A percentile compares a stretch with the other conserved stretches of the same genome.
Evolutionary conservation across 1,140 invertebrate genomes (phyloP).

Genomic region (Tigriopus japonicus): DNA sequence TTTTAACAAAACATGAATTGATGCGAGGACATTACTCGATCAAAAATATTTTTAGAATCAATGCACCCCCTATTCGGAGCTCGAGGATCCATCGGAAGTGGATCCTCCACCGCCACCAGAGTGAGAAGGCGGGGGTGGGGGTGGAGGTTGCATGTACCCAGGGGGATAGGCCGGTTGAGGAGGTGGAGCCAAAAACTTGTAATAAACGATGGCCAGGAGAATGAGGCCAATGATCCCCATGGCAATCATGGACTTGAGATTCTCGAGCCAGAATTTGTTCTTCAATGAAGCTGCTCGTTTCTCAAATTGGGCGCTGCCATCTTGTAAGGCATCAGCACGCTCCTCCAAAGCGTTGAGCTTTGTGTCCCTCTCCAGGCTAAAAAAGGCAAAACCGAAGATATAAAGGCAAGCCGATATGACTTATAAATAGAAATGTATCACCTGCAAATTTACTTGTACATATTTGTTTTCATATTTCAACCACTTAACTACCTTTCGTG

Average conservation of each 20-base stretch:
- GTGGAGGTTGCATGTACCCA: background rate
- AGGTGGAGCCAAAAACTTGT: slow-evolving; percentile 10
- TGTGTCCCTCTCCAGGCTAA: slow-evolving; percentile 7
- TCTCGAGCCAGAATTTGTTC: slow-evolving; percentile 15
- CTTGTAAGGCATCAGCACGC: slow-evolving; percentile 63
- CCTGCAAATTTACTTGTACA: too few species aligned
- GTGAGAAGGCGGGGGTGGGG: slow-evolving; percentile 1
- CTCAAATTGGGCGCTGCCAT: slow-evolving; percentile 93
- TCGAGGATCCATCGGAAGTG: background rate
- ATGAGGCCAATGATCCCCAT: slow-evolving; percentile 8
- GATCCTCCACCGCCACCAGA: background rate
- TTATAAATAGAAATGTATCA: too few species aligned
- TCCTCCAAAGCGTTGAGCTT: slow-evolving; percentile 11
- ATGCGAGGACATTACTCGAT: too few species aligned
- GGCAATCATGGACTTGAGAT: slow-evolving; percentile 13
- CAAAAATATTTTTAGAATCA: too few species aligned
- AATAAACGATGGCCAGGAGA: slow-evolving; percentile 9
- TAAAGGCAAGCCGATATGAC: too few species aligned
- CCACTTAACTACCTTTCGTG: too few species aligned
- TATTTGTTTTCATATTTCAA: too few species aligned
- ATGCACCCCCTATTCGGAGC: background rate
- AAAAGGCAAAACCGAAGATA: background rate
- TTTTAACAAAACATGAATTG: too few species aligned
- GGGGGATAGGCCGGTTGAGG: slow-evolving; percentile 2
- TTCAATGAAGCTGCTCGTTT: slow-evolving; percentile 38